Conservation (phyloP, 2,888 invertebrate species). For the Pammene fasciana region DNA sequence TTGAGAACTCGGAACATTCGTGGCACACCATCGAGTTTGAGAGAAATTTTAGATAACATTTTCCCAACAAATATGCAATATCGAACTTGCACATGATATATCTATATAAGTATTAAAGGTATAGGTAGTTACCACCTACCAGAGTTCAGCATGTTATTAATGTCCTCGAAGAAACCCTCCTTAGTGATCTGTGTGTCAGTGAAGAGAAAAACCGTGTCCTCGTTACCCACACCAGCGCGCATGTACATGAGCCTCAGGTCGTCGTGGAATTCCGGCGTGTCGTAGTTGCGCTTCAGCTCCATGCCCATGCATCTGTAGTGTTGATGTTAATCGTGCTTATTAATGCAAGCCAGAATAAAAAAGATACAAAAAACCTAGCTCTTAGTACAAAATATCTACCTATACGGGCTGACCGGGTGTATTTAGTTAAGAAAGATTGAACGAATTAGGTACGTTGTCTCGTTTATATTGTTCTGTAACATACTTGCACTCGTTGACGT, state of each 20-base stretch:
- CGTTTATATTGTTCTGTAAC: slow-evolving; percentile 35
- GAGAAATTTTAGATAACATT: no score
- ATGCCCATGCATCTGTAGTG: slow-evolving; percentile 90
- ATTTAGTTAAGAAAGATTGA: no score
- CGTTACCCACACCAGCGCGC: slow-evolving; percentile 88
- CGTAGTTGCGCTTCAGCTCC: slow-evolving; percentile 93
- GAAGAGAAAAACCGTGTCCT: slow-evolving; percentile 92
- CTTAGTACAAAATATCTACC: no score
- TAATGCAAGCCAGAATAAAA: no score
- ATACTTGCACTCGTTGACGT: slow-evolving; percentile 91
- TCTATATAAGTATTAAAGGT: no score
- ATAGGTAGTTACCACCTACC: slow-evolving; percentile 73
- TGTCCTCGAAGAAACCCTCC: slow-evolving; percentile 95
- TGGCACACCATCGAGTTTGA: no score
- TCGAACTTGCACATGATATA: no score
- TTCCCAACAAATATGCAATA: no score
- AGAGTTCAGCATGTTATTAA: slow-evolving; percentile 95
- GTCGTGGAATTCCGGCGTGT: slow-evolving; percentile 91
- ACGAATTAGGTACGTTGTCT: not conserved
- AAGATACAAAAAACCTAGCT: no score
- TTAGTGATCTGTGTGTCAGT: slow-evolving; percentile 95
- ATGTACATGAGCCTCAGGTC: slow-evolving; percentile 92
- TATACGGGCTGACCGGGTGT: no score
- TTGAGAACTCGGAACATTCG: no score
- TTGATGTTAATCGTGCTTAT: not conserved